A percentile compares a stretch with the other conserved stretches of the same genome.
Conservation (phyloP, 2,113 vertebrate genomes). For the Catharus minimus region DNA sequence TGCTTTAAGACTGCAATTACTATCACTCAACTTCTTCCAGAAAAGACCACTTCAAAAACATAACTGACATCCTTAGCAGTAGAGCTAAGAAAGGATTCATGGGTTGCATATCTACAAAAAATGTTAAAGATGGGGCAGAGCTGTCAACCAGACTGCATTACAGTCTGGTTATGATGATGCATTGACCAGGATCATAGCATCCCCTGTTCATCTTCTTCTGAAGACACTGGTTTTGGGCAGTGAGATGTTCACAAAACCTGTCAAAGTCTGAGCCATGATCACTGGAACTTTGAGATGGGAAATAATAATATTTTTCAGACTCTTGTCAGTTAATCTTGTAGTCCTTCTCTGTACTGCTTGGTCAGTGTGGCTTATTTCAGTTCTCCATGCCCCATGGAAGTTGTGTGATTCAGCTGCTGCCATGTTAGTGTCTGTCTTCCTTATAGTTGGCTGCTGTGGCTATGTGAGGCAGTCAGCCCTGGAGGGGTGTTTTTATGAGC, state of each 20-base stretch:
- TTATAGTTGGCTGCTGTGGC: not conserved
- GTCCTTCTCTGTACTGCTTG: not conserved
- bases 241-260: not conserved
- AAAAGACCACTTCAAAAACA: not conserved
- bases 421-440: not conserved
- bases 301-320: not conserved
- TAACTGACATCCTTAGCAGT: not conserved
- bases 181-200: not conserved
- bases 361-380: not conserved
- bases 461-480: constrained; percentile 7
- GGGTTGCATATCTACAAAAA: not conserved
- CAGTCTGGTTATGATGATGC: not conserved
- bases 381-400: not conserved
- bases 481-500: constrained; percentile 40
- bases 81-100: not conserved
- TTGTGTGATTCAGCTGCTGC: not conserved
- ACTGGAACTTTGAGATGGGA: not conserved
- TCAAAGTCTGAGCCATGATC: not conserved
- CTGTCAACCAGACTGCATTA: not conserved
- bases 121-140: not conserved
- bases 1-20: not conserved
- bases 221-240: not conserved
- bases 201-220: not conserved
- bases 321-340: not conserved
- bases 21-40: not conserved